Evolutionary conservation across 2,113 vertebrate species (phyloP).

Genomic region (Laterallus jamaicensis): DNA sequence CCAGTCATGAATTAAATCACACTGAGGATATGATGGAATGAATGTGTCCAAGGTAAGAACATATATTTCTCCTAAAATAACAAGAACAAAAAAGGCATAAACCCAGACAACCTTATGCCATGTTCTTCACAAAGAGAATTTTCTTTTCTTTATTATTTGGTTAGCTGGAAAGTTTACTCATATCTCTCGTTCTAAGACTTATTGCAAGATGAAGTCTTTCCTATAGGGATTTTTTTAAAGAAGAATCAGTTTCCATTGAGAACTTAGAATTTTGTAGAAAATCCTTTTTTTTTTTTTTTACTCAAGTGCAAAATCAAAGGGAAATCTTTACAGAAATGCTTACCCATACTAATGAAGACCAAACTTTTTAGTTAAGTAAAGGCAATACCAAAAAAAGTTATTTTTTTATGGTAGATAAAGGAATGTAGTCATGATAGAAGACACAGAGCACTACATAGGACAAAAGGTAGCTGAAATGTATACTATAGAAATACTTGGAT

Average conservation of each 20-base stretch:
- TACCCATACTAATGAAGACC: not conserved
- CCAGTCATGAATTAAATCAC: not conserved
- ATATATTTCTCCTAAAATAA: not conserved
- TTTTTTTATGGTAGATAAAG: not conserved
- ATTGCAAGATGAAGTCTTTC: not conserved
- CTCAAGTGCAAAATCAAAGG: not conserved
- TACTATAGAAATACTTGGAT: not conserved
- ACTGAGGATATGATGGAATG: accelerated
- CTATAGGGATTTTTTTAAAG: not conserved
- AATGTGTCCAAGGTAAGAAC: not conserved
- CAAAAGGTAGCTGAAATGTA: not conserved
- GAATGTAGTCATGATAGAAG: not conserved
- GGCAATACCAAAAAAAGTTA: not conserved
- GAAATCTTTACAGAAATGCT: not conserved
- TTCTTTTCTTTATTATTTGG: not conserved
- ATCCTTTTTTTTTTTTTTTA: not conserved
- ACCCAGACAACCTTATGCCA: accelerated
- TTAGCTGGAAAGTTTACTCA: not conserved
- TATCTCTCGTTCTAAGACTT: not conserved
- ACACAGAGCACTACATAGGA: not conserved
- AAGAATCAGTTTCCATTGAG: not conserved
- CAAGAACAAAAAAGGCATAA: not conserved
- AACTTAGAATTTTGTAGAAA: not conserved
- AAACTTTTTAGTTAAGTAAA: not conserved
- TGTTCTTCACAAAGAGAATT: not conserved